Base-by-base conservation (phyloP, 2,797 vertebrate species). In the Sylvilagus floridanus region DNA sequence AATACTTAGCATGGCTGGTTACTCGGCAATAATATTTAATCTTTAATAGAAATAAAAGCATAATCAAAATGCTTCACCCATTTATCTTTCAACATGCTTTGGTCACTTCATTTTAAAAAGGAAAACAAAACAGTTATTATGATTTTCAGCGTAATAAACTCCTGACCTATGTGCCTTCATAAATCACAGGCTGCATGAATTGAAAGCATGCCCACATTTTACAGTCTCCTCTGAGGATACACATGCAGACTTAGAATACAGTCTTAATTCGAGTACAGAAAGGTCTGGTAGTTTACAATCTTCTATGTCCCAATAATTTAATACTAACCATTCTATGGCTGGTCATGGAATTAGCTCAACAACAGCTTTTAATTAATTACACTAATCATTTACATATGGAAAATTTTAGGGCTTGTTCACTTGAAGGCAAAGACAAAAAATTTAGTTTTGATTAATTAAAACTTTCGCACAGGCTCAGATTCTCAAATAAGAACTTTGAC, bases 71-170 rank as follows among this genome's bases (percentile, higher is more conserved):
- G 93, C 89, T 92, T 96, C 94, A 93, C 91, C 95, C 97, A 96
- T 97, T 97, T 98, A 97, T 97, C 97, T 98, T 97, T 98, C 96
- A 97, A 97, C 96, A 97, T 96, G 95, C 95, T 97, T 97, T 73
- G 76, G 86, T 97, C 95, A 97, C 93, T 97, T 97, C 88, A 91
- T 97, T 97, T 97, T 93, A 86, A 94, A 97, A 94, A 95, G 26
- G 50, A 98, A 96, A 76, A 97, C 95, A 95, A 97, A 95, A 97
- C 52, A 50, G 95, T 92, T 97, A 91, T 37, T 91, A 87, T 97
- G 95, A 98, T 96, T 98, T 97, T 97, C 83, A 95, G 93, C 93
- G 97, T 85, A 98, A 97, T 69, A 96, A 95, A 97, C 97, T 97
- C 69, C 91, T 98, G 97, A 97, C 89, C 93, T 77, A 19, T 50